Base-by-base conservation (phyloP, 2,888 invertebrate genomes). In the Oscheius sp. region DNA sequence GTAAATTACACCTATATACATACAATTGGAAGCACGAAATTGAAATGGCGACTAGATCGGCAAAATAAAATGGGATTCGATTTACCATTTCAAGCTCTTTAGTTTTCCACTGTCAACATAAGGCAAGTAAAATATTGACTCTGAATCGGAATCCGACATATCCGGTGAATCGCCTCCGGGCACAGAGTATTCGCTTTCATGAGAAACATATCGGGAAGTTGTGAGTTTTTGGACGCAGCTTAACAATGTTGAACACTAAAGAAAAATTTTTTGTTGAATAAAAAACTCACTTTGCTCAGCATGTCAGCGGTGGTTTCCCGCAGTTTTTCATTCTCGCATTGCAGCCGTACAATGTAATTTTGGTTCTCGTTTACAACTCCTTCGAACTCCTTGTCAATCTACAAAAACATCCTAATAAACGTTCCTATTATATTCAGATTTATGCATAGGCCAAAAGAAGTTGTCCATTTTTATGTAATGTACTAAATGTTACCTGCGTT, bases 381-480 rank as follows among this genome's bases (percentile, higher is more conserved):
- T 17, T 54, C 54, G 33, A 54, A 54, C 24, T 54, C 54, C 36
- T 32, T 54, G 36, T 54, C 54, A 54, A 54, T 54, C 54, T 54
- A 24, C 22, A 54, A 54, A 6, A 4, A 17, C 1, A 33, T 36
- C 9, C 12, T 50, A 8, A 24, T 24, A 2, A n/a, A 4, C 12
- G 24, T 9, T 17, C 26, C n/a, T 28, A 12, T 28, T 24, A 17
- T 30, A 22, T 24, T 24, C 26, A n/a, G 17, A 26, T 50, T 50
- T 50, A 6, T 12, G 20, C 14, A 41, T n/a, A n/a, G n/a, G n/a
- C n/a, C n/a, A 36, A 9, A 14, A 14, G 36, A 14, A 36, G 36
- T 36, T 36, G 14, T 36, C 14, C 36, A n/a, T n/a, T n/a, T n/a
- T n/a, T n/a, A n/a, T n/a, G n/a, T n/a, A n/a, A n/a, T n/a, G n/a